These are phyloP conservation scores for Lipophrys pholis DNA, from an alignment of 2,113 vertebrate genomes.

Conservation along the genomic window DNA sequence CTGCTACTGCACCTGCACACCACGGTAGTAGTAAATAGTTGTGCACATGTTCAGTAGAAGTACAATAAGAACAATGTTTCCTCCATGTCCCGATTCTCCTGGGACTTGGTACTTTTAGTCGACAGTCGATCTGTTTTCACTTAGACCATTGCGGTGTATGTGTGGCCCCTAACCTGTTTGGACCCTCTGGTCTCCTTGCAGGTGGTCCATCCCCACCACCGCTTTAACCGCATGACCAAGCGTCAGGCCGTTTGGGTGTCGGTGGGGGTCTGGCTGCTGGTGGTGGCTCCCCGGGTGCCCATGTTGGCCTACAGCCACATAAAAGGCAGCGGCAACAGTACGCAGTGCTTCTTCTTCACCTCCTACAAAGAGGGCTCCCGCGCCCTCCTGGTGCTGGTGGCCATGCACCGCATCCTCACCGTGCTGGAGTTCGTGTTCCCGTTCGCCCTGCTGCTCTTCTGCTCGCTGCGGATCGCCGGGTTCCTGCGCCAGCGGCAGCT, in stretches of 20 bases:
- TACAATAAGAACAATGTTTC: too few species aligned
- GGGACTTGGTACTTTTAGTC: too few species aligned
- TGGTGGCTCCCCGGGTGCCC: slow-evolving; percentile 73
- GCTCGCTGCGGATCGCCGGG: slow-evolving; percentile 71
- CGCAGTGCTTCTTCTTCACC: slow-evolving; percentile 80
- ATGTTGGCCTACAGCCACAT: slow-evolving; percentile 71
- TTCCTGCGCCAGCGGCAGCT: slow-evolving; percentile 62
- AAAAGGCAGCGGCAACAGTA: slow-evolving; percentile 12
- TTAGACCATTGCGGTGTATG: too few species aligned
- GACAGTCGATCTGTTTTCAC: too few species aligned
- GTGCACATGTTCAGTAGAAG: too few species aligned
- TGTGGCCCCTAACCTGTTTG: too few species aligned
- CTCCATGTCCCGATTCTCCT: too few species aligned
- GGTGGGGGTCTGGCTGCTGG: slow-evolving; percentile 67
- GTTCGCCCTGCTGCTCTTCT: slow-evolving; percentile 72
- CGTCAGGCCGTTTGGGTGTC: slow-evolving; percentile 47
- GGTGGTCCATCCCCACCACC: slow-evolving; percentile 80
- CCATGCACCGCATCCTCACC: slow-evolving; percentile 68
- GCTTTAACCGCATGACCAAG: slow-evolving; percentile 68
- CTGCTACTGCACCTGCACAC: too few species aligned
- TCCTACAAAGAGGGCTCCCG: slow-evolving; percentile 52
- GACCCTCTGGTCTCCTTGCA: slow-evolving; percentile 5
- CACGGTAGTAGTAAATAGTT: too few species aligned
- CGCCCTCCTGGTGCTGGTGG: slow-evolving; percentile 60
- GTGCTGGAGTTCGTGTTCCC: slow-evolving; percentile 71